Conservation (phyloP, 35 echinoderm and acorn worm species). For the Strongylocentrotus purpuratus region DNA sequence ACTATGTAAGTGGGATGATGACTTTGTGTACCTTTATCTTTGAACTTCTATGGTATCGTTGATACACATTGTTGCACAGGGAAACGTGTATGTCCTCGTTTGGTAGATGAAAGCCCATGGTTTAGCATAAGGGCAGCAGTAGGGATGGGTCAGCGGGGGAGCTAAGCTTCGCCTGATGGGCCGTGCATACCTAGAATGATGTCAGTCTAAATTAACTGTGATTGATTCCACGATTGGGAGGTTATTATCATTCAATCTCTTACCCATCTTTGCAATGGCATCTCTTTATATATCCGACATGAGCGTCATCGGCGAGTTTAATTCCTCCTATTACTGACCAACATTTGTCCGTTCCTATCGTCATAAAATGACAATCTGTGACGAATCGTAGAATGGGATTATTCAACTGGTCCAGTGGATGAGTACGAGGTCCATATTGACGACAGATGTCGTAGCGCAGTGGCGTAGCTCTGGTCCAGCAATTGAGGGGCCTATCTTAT, state of each 20-base stretch:
- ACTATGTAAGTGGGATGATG: too few relatives aligned
- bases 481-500: too few relatives aligned
- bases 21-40: too few relatives aligned
- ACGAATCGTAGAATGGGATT: background rate
- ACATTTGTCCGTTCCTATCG: background rate
- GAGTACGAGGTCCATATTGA: too few relatives aligned
- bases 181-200: background rate
- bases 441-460: too few relatives aligned
- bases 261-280: background rate
- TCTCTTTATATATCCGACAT: background rate
- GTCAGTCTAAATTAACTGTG: background rate
- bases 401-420: too few relatives aligned
- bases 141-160: background rate
- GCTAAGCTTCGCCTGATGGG: background rate
- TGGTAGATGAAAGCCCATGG: background rate
- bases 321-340: background rate
- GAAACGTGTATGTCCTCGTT: background rate
- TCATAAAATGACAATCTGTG: background rate
- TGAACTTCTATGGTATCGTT: too few relatives aligned
- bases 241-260: background rate
- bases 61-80: too few relatives aligned
- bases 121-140: background rate
- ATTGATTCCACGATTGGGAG: background rate
- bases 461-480: too few relatives aligned
- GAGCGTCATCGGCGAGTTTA: background rate